Conservation (phyloP, 2,113 vertebrate species). For the Platysternon megacephalum region DNA sequence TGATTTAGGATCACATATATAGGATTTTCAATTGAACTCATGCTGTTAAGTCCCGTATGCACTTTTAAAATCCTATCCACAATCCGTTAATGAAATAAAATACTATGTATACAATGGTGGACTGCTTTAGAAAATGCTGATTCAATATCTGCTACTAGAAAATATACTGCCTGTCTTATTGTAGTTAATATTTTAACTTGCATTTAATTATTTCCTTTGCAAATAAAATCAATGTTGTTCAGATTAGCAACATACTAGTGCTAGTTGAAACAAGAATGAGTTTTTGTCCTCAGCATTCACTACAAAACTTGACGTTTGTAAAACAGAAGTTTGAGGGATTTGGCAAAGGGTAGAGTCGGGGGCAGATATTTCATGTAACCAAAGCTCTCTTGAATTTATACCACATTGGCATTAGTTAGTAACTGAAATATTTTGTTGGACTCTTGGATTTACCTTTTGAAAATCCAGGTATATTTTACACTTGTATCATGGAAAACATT, state of each 20-base stretch:
- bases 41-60: background rate
- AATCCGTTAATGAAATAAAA: background rate
- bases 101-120: background rate
- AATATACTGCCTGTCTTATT: background rate
- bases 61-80: background rate
- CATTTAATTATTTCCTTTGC: background rate
- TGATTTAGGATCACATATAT: background rate
- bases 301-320: background rate
- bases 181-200: background rate
- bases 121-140: background rate
- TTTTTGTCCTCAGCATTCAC: background rate
- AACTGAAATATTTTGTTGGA: background rate
- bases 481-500: background rate
- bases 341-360: background rate
- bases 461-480: background rate
- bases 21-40: background rate
- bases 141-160: background rate
- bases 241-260: background rate
- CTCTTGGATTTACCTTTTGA: background rate
- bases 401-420: background rate
- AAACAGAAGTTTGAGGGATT: background rate
- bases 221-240: background rate
- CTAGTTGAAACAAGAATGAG: background rate
- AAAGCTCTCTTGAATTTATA: background rate
- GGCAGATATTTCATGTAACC: background rate